These are phyloP conservation scores for Epinotia brunnichana DNA, from an alignment of 2,888 invertebrate species.

Conservation along the genomic window DNA sequence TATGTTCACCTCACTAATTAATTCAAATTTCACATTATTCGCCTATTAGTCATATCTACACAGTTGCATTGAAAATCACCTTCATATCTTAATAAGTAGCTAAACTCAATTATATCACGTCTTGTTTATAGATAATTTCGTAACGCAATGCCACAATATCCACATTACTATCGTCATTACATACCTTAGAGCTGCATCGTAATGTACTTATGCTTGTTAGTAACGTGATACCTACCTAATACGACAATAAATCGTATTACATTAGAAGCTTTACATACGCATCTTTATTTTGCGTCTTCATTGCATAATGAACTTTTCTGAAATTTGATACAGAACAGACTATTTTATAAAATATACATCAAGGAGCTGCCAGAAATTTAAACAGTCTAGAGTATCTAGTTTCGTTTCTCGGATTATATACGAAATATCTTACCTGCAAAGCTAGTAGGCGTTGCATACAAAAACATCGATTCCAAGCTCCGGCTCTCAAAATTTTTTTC, in stretches of 20 bases:
- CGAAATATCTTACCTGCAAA: background rate
- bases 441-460: background rate
- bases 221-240: slow-evolving; percentile 14
- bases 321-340: background rate
- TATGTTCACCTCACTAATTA: no score
- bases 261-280: background rate
- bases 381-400: background rate
- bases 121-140: background rate
- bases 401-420: background rate
- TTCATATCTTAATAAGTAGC: background rate
- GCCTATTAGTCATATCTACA: no score
- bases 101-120: slow-evolving; percentile 1
- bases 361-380: background rate
- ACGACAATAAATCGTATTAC: slow-evolving; percentile 3
- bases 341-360: background rate
- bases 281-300: slow-evolving; percentile 12
- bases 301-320: background rate
- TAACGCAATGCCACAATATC: background rate
- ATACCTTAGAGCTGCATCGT: slow-evolving; percentile 1
- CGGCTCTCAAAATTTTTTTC: background rate
- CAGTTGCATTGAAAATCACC: no score
- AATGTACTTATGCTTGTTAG: slow-evolving; percentile 14
- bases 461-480: background rate
- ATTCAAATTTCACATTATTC: no score
- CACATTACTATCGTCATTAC: slow-evolving; percentile 3